phyloP scores from a whole-genome alignment of 1,140 invertebrate genomes.

The Apocrypta bakeri region DNA sequence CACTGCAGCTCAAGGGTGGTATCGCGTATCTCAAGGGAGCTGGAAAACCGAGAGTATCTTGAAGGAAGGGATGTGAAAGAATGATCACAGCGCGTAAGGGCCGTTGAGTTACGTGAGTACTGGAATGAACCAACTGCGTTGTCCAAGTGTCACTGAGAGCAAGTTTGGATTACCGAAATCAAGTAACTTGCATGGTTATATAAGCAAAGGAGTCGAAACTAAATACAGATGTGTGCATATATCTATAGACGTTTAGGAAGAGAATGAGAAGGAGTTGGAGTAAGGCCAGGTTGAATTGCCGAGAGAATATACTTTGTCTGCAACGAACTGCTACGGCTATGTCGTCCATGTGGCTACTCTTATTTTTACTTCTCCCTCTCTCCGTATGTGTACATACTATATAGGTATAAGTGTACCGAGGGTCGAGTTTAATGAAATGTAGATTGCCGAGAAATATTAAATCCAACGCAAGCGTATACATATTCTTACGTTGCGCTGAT shows the following conservation, averaged over 20 bases:
- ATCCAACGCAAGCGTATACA: neutral
- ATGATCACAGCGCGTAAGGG: constrained; percentile 17
- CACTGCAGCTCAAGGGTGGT: neutral
- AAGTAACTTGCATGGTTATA: constrained; percentile 62
- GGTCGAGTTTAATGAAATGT: constrained; percentile 16
- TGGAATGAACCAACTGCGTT: constrained; percentile 4
- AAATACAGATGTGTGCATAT: neutral
- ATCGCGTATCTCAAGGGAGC: constrained; percentile 20
- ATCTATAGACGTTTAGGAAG: neutral
- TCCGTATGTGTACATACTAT: neutral
- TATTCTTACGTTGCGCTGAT: neutral
- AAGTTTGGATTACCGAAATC: constrained; percentile 73
- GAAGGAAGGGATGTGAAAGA: constrained; percentile 4
- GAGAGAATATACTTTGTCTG: constrained; percentile 69
- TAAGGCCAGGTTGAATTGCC: constrained; percentile 72
- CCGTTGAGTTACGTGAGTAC: constrained; percentile 14
- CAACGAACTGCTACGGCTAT: constrained; percentile 54
- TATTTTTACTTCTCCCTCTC: neutral
- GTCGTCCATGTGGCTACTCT: constrained; percentile 30
- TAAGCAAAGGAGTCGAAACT: neutral
- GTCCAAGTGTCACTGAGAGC: constrained; percentile 50
- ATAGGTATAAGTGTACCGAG: neutral
- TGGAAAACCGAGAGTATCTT: neutral
- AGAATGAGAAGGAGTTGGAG: constrained; percentile 58
- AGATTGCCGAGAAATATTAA: constrained; percentile 29